phyloP scores from a whole-genome alignment of 2,888 invertebrate species.

The Alentia gelatinosa region DNA sequence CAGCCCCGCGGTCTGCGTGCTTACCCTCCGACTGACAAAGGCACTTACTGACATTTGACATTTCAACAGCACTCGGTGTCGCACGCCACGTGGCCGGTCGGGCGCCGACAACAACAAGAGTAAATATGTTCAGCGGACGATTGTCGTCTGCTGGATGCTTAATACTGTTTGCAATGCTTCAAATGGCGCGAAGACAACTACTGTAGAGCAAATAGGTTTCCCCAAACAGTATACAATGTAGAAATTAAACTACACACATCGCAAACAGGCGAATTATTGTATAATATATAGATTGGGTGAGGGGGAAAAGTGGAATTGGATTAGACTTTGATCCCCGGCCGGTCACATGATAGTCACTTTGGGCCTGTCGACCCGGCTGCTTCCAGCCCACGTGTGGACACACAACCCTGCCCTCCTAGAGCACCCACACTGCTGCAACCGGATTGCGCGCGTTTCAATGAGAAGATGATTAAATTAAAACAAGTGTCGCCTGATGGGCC shows the following conservation, averaged over 20 bases:
- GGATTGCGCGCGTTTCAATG: not conserved
- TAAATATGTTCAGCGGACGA: not conserved
- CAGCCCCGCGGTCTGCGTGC: not conserved
- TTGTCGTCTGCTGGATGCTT: not conserved
- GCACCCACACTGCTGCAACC: not conserved
- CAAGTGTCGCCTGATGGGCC: slow-evolving; percentile 35
- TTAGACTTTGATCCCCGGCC: too few relatives aligned
- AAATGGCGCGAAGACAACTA: too few relatives aligned
- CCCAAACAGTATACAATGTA: too few relatives aligned
- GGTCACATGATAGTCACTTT: not conserved
- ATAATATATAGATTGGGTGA: too few relatives aligned
- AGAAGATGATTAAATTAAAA: slow-evolving; percentile 41
- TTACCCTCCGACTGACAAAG: not conserved
- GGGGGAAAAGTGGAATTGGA: too few relatives aligned
- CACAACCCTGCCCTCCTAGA: not conserved
- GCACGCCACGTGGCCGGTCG: slow-evolving; percentile 38
- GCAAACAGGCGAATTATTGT: too few relatives aligned
- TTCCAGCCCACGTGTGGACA: too few relatives aligned
- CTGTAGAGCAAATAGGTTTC: too few relatives aligned
- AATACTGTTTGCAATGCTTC: too few relatives aligned
- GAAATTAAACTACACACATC: too few relatives aligned
- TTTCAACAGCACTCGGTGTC: not conserved
- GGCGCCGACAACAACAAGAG: not conserved
- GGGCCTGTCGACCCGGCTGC: not conserved
- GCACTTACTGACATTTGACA: slow-evolving; percentile 50